A percentile compares a stretch with the other conserved stretches of the same genome.
These are phyloP conservation scores for Percopsis transmontana DNA, from an alignment of 2,113 vertebrate species.

Conservation along the genomic window DNA sequence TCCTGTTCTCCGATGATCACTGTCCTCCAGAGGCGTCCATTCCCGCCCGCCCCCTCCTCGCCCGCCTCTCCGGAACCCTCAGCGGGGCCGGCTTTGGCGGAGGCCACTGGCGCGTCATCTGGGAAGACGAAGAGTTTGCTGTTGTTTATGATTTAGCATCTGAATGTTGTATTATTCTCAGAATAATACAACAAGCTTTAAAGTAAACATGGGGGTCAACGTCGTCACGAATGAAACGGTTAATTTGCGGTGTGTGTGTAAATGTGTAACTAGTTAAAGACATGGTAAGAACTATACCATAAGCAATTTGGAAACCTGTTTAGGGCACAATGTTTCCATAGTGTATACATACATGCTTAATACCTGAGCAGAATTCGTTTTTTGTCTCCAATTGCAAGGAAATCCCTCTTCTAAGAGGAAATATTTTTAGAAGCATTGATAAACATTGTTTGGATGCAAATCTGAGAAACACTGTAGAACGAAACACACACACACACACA, in stretches of 20 bases:
- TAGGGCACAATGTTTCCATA: neutral
- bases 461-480: too few relatives aligned
- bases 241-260: neutral
- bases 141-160: neutral
- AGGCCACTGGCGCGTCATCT: constrained; percentile 95
- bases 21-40: constrained; percentile 90
- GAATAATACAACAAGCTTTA: too few relatives aligned
- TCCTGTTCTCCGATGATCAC: constrained; percentile 97
- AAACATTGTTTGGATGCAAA: too few relatives aligned
- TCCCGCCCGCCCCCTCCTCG: constrained; percentile 80
- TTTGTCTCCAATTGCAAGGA: too few relatives aligned
- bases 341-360: neutral
- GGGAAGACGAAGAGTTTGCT: constrained; percentile 17
- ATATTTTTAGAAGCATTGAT: too few relatives aligned
- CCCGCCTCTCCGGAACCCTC: constrained; percentile 79
- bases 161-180: too few relatives aligned
- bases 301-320: too few relatives aligned
- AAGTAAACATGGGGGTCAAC: too few relatives aligned
- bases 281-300: neutral
- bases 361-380: too few relatives aligned
- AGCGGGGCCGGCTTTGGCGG: constrained; percentile 87
- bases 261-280: neutral
- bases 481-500: too few relatives aligned
- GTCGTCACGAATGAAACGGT: too few relatives aligned
- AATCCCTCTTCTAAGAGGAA: too few relatives aligned